Evolutionary conservation across 2,113 vertebrate genomes (phyloP), one percentile per base, ranked within the genome.

Genomic region (Connochaetes taurinus): DNA sequence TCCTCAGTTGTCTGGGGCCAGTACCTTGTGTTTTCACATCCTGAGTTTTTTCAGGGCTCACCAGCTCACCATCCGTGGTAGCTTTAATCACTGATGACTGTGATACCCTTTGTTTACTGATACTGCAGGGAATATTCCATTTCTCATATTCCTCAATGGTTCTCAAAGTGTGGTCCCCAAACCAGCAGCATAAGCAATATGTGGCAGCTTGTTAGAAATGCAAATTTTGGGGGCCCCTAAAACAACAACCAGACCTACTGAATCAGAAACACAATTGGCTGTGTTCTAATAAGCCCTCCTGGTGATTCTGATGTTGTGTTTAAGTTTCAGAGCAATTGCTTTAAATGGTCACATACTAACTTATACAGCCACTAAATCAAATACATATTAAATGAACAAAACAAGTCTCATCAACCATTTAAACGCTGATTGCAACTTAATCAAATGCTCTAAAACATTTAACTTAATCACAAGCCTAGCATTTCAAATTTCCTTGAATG

Each of bases 391-490:
- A 95, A 57, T 93, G 67, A 96, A 92, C 78, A 90, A 95, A 95
- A 81, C 71, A 95, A 85, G 84, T 96, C 23, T 85, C 50, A 47
- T 95, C 64, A 92, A 81, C 25, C 29, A 7, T 94, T 94, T 89
- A 85, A 91, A 95, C 33, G 74, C 53, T 91, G 60, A 95, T 91
- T 92, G 43, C 71, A 89, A 83, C 11, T 85, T 95, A 94, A 94
- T 96, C 91, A 97, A 92, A 93, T 81, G 78, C 60, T 91, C 94
- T 93, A 93, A 95, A 88, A 64, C 83, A 95, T 83, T 90, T 92
- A 93, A 85, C 29, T 52, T 86, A 95, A 91, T 86, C 88, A 88
- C 6, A 91, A 85, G 53, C 33, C 81, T 89, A 96, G 10, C 15
- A 53, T 74, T 97, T 92, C 29, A 23, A 21, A 97, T 94, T 96